Evolutionary conservation across 2,888 invertebrate genomes (phyloP), one percentile per base, ranked within the genome.

Genomic region (Harpalus rubripes): DNA sequence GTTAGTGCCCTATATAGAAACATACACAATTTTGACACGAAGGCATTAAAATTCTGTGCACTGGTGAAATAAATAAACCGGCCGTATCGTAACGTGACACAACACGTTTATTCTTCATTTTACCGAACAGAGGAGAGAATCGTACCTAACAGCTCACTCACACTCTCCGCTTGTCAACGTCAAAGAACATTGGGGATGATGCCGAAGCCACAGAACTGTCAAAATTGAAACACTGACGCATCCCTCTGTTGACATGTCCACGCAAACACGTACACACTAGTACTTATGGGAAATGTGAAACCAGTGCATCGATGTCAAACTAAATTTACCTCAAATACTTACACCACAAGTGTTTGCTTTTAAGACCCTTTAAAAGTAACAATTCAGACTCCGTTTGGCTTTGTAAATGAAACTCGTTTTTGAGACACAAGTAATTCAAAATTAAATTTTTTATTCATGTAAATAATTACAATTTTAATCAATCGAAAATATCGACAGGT

Each of bases 251-350:
- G 65, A 65, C 65, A 15, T 18, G 16, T 41, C 18, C 72, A 8
- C 41, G 15, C 44, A 74, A 18, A 68, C 68, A 68, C 72, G 72
- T 72, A 44, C 26, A 16, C 32, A 32, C 39, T 7, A 22, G 22
- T 15, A 56, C 78, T 78, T 78, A 78, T 26, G 58, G 78, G 78
- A 78, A 78, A 78, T 44, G 15, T 74, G 72, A 78, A 32, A 78
- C 78, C 26, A 32, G 1, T 61, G 22, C 7, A 61, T 1, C 16
- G 58, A 7, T 61, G 61, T 22, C 18, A 18, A 52, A 10, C 61
- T 16, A 61, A 61, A 61, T 10, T 61, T 18, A 10, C 22, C 26
- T 16, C 59, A 59, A 59, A 59, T 59, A 59, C 32, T 32, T 32
- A 32, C 6, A 32, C 5, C 32, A 32, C 32, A 6, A 32, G 32